Evolutionary conservation across 2,113 vertebrate genomes (phyloP).

Genomic region (Theristicus caerulescens): DNA sequence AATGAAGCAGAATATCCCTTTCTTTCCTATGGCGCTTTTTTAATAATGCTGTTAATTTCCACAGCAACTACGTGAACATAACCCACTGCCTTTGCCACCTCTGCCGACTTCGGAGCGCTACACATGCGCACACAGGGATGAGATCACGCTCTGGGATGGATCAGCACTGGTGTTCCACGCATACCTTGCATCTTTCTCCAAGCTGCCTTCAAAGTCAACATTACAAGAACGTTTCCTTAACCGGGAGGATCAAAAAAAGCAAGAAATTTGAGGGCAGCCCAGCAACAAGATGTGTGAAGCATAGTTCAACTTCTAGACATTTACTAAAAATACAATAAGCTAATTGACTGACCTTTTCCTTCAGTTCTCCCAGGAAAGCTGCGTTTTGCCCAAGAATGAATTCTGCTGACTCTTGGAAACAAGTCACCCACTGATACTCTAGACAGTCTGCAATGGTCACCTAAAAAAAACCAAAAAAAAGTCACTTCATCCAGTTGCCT

Average conservation of each 20-base stretch:
- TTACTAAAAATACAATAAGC: not conserved
- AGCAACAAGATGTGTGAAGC: not conserved
- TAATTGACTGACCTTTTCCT: slow-evolving; percentile 84
- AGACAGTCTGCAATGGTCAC: slow-evolving; percentile 90
- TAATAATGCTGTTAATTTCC: not conserved
- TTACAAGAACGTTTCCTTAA: not conserved
- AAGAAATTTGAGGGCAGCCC: not conserved
- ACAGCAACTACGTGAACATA: not conserved
- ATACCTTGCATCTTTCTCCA: not conserved
- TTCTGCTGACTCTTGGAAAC: slow-evolving; percentile 95
- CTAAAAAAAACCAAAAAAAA: slow-evolving; percentile 58
- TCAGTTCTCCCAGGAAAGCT: slow-evolving; percentile 89
- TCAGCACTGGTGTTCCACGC: not conserved
- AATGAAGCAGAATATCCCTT: not conserved
- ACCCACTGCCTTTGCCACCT: not conserved
- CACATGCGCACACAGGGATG: rapidly evolving
- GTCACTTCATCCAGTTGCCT: not conserved
- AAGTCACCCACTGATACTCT: slow-evolving; percentile 97
- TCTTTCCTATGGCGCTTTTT: not conserved
- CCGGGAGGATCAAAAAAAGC: not conserved
- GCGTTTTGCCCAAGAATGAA: slow-evolving; percentile 90
- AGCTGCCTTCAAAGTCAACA: not conserved
- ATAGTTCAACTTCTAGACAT: not conserved
- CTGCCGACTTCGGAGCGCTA: not conserved
- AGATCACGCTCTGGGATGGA: not conserved